These are phyloP conservation scores for Pachyrhynchus sulphureomaculatus DNA, from an alignment of 1,140 invertebrate species.

Conservation along the genomic window DNA sequence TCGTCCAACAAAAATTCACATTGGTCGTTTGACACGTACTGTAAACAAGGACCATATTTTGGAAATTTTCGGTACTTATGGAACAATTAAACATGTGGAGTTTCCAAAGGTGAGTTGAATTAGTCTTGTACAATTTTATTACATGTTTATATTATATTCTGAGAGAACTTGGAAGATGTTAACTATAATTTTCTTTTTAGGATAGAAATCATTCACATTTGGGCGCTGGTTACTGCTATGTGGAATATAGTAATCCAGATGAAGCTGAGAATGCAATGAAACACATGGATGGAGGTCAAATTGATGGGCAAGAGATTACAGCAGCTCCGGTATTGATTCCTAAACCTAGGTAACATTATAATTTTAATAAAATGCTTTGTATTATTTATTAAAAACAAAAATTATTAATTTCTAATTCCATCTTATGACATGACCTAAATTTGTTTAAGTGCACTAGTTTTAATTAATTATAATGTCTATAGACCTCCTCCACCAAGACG, in stretches of 20 bases:
- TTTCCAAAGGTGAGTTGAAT: constrained; percentile 67
- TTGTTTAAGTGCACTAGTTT: neutral
- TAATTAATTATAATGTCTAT: neutral
- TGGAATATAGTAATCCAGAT: constrained; percentile 91
- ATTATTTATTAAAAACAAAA: no score
- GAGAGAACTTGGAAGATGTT: no score
- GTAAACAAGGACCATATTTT: constrained; percentile 90
- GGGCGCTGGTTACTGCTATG: constrained; percentile 88
- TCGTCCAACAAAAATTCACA: constrained; percentile 87
- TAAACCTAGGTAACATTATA: constrained; percentile 54
- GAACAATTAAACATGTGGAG: constrained; percentile 86
- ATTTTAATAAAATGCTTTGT: no score
- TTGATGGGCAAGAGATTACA: constrained; percentile 92
- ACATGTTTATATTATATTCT: no score
- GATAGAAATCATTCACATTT: constrained; percentile 85
- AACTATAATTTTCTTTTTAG: constrained; percentile 1
- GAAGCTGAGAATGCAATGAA: constrained; percentile 98
- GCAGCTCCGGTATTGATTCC: constrained; percentile 86
- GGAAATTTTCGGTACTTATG: constrained; percentile 95
- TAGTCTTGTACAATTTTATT: no score
- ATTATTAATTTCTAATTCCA: no score
- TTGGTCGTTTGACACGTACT: constrained; percentile 88
- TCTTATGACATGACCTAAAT: no score
- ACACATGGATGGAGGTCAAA: constrained; percentile 96
- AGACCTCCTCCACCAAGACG: constrained; percentile 64